Base-by-base conservation (phyloP, 2,113 vertebrate genomes). In the Muntiacus muntjak region DNA sequence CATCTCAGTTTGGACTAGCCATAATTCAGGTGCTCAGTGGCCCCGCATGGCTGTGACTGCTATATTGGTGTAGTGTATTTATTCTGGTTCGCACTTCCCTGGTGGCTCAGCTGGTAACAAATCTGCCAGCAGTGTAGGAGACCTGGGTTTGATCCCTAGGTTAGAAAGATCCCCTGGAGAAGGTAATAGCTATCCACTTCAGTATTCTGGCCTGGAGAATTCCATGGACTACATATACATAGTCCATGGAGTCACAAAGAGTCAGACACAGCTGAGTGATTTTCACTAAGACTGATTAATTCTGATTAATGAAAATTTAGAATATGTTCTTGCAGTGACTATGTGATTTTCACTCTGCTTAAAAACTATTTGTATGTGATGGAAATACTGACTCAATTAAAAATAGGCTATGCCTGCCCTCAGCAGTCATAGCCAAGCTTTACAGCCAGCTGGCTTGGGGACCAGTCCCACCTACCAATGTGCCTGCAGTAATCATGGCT, bases 241-340 rank as follows among this genome's bases (percentile, higher is more conserved):
- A 64, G 62, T 64, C 62, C 62, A n/a, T 64, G 62, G 62, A 15
- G 30, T 33, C 62, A 64, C 30, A 64, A 17, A n/a, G 62, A 64
- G 62, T 64, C 0, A 0, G 62, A 17, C 62, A 64, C 1, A 16
- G n/a, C 36, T n/a, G 30, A 64, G 8, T 64, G 30, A 64, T 33
- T 64, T 64, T n/a, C 30, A 64, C 30, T 64, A 64, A 64, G 30
- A 64, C 62, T 64, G n/a, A 64, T 64, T 64, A n/a, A 89, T 94
- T 91, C 23, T 93, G 91, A 55, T 91, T 87, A 45, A 28, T 91
- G 43, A 84, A 87, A 95, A 40, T 87, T 82, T 82, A 94, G 54
- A 58, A 28, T 97, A 81, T 90, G 26, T 92, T 19, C 33, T 89
- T 86, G 23, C 45, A 5, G 50, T 78, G 76, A 45, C 71, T 71